Evolutionary conservation across 2,797 vertebrate genomes (phyloP).

Genomic region (Esox lucius): DNA sequence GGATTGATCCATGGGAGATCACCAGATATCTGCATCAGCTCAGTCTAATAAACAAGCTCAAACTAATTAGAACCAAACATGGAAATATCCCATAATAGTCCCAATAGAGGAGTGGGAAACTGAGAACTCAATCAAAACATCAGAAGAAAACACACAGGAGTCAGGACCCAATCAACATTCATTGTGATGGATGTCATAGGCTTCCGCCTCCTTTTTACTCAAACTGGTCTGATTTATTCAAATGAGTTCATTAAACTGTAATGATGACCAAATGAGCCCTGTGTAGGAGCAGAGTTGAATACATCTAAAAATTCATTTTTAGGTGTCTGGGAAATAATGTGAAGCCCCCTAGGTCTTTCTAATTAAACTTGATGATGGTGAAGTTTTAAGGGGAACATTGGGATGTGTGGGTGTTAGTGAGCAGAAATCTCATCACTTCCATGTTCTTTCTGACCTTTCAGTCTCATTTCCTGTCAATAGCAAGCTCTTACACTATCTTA

Average conservation of each 20-base stretch:
- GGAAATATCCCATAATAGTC: conserved; percentile 52
- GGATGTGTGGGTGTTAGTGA: conserved; percentile 22
- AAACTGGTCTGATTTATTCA: conserved; percentile 17
- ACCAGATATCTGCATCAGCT: not conserved
- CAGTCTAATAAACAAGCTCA: conserved; percentile 65
- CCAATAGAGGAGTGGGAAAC: conserved; percentile 34
- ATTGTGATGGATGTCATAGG: conserved; percentile 17
- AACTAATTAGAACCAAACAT: conserved; percentile 67
- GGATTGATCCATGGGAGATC: conserved; percentile 40
- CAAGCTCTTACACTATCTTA: conserved; percentile 17
- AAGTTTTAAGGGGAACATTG: conserved; percentile 20
- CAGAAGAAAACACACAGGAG: conserved; percentile 33
- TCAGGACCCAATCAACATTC: conserved; percentile 2
- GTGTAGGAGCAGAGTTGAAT: conserved; percentile 18
- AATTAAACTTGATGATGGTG: conserved; percentile 60
- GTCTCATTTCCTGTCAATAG: conserved; percentile 18
- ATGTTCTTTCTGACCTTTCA: conserved; percentile 29
- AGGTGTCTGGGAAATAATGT: conserved; percentile 46
- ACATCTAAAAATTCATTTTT: conserved; percentile 11
- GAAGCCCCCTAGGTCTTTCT: conserved; percentile 45
- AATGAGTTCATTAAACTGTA: conserved; percentile 64
- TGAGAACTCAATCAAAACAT: conserved; percentile 38
- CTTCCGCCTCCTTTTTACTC: conserved; percentile 36
- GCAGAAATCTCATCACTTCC: conserved; percentile 29
- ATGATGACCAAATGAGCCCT: conserved; percentile 59